A percentile compares a stretch with the other conserved stretches of the same genome.
phyloP scores from a whole-genome alignment of 2,797 vertebrate genomes.

The Hoplostethus mediterraneus region DNA sequence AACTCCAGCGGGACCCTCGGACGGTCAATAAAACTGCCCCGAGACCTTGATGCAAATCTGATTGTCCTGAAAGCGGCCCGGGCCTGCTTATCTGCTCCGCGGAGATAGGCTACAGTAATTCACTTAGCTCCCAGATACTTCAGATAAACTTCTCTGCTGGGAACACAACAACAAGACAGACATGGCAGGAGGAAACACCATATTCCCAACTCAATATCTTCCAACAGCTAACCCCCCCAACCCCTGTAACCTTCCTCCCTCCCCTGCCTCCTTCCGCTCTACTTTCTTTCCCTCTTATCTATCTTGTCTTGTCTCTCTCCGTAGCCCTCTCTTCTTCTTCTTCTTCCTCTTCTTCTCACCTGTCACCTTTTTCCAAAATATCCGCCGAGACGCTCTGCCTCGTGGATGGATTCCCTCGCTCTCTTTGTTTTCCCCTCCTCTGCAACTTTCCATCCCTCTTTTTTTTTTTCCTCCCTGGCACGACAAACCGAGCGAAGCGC shows the following conservation, averaged over 20 bases:
- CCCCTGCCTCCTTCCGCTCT: no score
- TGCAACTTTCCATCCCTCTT: constrained; percentile 27
- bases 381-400: no score
- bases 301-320: no score
- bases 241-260: not conserved
- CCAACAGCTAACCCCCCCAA: not conserved
- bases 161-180: constrained; percentile 65
- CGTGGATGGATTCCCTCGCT: no score
- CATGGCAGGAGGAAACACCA: constrained; percentile 50
- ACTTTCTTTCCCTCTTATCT: no score
- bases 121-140: constrained; percentile 72
- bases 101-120: constrained; percentile 76
- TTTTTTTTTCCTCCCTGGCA: constrained; percentile 15
- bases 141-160: constrained; percentile 77
- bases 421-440: constrained; percentile 16
- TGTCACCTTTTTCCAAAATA: no score
- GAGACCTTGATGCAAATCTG: constrained; percentile 78
- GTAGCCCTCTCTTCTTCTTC: no score
- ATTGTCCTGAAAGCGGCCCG: constrained; percentile 68
- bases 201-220: constrained; percentile 52
- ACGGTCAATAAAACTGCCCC: constrained; percentile 72
- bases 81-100: constrained; percentile 66
- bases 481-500: constrained; percentile 28
- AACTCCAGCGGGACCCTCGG: constrained; percentile 52
- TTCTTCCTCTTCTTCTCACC: no score